Evolutionary conservation across 2,888 invertebrate species (phyloP), one percentile per base, ranked within the genome.

Genomic region (Euproctis similis): DNA sequence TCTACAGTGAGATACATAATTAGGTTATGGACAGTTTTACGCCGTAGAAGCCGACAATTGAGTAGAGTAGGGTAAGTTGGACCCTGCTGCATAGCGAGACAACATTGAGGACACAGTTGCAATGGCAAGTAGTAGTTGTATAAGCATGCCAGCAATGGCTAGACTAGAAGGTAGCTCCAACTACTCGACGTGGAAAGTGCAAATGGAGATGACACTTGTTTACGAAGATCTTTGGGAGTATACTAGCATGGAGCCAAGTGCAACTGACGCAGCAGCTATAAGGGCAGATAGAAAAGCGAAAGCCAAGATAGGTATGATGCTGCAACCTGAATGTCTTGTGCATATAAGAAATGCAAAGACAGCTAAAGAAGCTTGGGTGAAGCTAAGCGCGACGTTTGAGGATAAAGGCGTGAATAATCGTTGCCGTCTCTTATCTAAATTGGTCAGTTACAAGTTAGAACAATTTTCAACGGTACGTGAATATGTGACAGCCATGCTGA

Each of bases 281-380:
- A 7, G 8, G n/a, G 9, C 20, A 28, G 27, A 22, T 10, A 13
- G 21, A 28, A 6, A 8, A 8, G 14, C 27, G 1, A 20, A 16
- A 4, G 27, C 27, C 8, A 28, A 16, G 8, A 28, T 28, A 6
- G 21, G 27, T 14, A 21, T 28, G 21, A 28, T 28, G 27, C 21
- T 28, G 21, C 21, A 28, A 11, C 20, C 20, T 10, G 21, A 28
- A n/a, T 28, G 27, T 11, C 1, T 28, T 4, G 5, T 14, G 14
- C 11, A 28, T 21, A 3, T 28, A 7, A 28, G 8, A 9, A 8
- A 14, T 2, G 21, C 27, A 14, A 14, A 8, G 8, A 28, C 20
- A 14, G 13, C 27, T 4, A 9, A 3, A 16, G 14, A 28, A 10
- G 27, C 21, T 13, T 28, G 27, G 27, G 27, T 9, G 10, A 21